Base-by-base conservation (phyloP, 2,888 invertebrate species). In the Troides oblongomaculatus region DNA sequence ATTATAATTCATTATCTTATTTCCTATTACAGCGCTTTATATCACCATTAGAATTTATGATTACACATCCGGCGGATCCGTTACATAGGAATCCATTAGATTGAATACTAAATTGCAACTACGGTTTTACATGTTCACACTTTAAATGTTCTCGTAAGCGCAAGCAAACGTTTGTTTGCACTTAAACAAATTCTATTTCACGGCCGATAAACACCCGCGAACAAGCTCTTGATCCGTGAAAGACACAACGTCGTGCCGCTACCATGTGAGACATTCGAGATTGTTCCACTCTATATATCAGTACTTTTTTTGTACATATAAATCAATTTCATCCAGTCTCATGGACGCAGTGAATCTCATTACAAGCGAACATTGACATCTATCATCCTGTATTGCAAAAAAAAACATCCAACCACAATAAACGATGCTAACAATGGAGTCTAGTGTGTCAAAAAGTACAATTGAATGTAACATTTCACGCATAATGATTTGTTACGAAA, bases 361-460 rank as follows among this genome's bases (percentile, higher is more conserved):
- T 88, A 88, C 88, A 79, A 84, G 84, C 87, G 87, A 89, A 87
- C 88, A 87, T 84, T 88, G 87, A 85, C 89, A 84, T 87, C 83
- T 85, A 84, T 87, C 83, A 85, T 86, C 83, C 84, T 83, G 83
- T 83, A 80, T 86, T 87, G 84, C 85, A 83, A 84, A 81, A 80
- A 84, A 66, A 82, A 83, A 80, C 21, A 21, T 80, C 80, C 63
- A 50, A 46, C 23, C 1, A 59, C 81, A 80, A 79, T 77, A 75
- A 73, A 74, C 72, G 68, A 72, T 66, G 68, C 72, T 62, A 69
- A 74, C 59, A 72, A 73, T 74, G 73, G 72, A 66, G 61, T 58
- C 61, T 66, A 21, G 66, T 58, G 62, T 50, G 60, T 66, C 56
- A 58, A 69, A 70, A 66, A 53, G 53, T 53, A 56, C 62, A 57